Evolutionary conservation across 2,888 invertebrate species (phyloP), one percentile per base, ranked within the genome.

Genomic region (Apodemia zela): DNA sequence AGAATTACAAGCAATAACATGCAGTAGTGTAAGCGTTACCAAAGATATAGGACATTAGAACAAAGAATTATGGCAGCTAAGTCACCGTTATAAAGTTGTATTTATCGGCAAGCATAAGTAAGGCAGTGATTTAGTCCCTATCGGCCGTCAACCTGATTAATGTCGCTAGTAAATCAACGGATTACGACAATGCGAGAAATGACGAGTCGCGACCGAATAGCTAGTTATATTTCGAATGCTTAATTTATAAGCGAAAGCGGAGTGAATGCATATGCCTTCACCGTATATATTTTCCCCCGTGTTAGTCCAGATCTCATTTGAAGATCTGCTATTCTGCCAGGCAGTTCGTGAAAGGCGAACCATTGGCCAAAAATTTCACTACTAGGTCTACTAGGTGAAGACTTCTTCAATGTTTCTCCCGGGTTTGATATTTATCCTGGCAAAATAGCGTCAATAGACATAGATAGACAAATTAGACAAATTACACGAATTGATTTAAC

Each of bases 141-240:
- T 91, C 90, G 89, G 85, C 88, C 89, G 91, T 89, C 89, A 86
- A 85, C 84, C 90, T 91, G 91, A 91, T 91, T 89, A 90, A 91
- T 91, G 90, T 84, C 81, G 87, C 86, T 85, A 88, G 89, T 91
- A 91, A 90, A 91, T 91, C 91, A 91, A 85, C 85, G 91, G 91
- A 91, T 90, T 91, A 91, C 90, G 89, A 90, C 90, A 91, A 91
- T 90, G 89, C 88, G 89, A 89, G 90, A 89, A 90, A 90, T 91
- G 90, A 91, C 90, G 90, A 91, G 89, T 85, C 88, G 89, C 84
- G 87, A 82, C 85, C 80, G 87, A 85, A 84, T 85, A 86, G 87
- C 83, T 81, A 79, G 81, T 82, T 78, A 80, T 80, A 80, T 81
- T 79, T 68, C 69, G 67, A 64, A 73, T 79, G 73, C 69, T 17